Conservation (phyloP, 2,113 vertebrate genomes). For the Peromyscus maniculatus region DNA sequence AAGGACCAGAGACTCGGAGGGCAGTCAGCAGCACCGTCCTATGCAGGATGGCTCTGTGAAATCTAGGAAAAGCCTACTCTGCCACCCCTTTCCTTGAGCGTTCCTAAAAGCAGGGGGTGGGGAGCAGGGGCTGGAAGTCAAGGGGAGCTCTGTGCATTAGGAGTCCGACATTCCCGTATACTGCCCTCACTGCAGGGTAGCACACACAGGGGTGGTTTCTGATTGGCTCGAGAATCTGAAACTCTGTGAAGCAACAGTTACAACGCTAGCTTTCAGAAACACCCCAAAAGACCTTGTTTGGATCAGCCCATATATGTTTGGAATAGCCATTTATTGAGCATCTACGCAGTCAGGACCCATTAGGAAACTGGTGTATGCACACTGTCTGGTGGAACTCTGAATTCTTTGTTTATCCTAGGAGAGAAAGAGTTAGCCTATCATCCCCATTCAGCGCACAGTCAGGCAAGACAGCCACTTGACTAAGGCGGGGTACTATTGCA, state of each 20-base stretch:
- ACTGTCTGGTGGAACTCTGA: rapidly evolving
- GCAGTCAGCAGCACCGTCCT: not conserved
- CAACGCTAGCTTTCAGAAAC: not conserved
- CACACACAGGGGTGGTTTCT: rapidly evolving
- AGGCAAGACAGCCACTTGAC: not conserved
- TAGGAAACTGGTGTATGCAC: not conserved
- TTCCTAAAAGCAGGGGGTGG: no score
- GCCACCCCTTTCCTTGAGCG: rapidly evolving
- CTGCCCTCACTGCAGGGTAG: not conserved
- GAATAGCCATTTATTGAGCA: not conserved
- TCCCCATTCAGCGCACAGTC: rapidly evolving
- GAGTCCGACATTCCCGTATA: rapidly evolving
- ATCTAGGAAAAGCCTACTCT: rapidly evolving
- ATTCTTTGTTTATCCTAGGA: not conserved
- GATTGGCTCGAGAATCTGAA: not conserved
- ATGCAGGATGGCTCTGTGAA: not conserved
- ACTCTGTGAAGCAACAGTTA: not conserved
- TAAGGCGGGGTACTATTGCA: not conserved
- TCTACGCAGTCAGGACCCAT: rapidly evolving
- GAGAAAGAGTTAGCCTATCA: not conserved
- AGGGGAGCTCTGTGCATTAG: no score
- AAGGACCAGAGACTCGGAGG: no score
- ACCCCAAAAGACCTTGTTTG: not conserved
- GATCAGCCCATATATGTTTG: not conserved
- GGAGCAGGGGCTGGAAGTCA: not conserved